Conservation (phyloP, 2,888 invertebrate species). For the Apamea sordens region DNA sequence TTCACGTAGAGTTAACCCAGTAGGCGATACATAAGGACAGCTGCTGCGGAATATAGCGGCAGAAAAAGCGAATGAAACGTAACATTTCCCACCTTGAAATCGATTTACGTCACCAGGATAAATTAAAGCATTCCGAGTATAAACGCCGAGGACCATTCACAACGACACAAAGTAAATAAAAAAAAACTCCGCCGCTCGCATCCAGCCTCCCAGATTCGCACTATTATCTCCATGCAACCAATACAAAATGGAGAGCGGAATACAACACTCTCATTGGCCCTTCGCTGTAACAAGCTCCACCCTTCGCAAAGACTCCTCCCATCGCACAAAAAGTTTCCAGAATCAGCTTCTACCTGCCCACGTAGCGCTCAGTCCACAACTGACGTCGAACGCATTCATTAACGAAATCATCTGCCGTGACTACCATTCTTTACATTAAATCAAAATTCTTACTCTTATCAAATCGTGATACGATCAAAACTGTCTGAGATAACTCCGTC, state of each 20-base stretch:
- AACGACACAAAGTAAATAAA: slow-evolving; percentile 83
- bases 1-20: slow-evolving; percentile 27
- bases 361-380: slow-evolving; percentile 78
- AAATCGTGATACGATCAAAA: slow-evolving; percentile 73
- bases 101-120: slow-evolving; percentile 85
- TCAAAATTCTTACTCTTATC: slow-evolving; percentile 81
- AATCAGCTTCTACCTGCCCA: slow-evolving; percentile 77
- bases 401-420: slow-evolving; percentile 71
- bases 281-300: slow-evolving; percentile 52
- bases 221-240: slow-evolving; percentile 86
- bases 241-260: slow-evolving; percentile 78
- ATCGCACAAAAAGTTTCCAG: slow-evolving; percentile 81
- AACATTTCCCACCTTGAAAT: slow-evolving; percentile 84
- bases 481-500: slow-evolving; percentile 77
- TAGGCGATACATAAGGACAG: slow-evolving; percentile 63
- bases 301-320: slow-evolving; percentile 84
- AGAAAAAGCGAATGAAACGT: slow-evolving; percentile 72
- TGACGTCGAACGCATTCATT: slow-evolving; percentile 75
- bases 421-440: slow-evolving; percentile 75
- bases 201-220: slow-evolving; percentile 90
- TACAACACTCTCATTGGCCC: slow-evolving; percentile 76
- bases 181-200: slow-evolving; percentile 79
- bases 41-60: slow-evolving; percentile 58
- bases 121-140: slow-evolving; percentile 84
- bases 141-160: slow-evolving; percentile 81